phyloP scores from a whole-genome alignment of 2,113 vertebrate genomes.

The Dicentrarchus labrax region DNA sequence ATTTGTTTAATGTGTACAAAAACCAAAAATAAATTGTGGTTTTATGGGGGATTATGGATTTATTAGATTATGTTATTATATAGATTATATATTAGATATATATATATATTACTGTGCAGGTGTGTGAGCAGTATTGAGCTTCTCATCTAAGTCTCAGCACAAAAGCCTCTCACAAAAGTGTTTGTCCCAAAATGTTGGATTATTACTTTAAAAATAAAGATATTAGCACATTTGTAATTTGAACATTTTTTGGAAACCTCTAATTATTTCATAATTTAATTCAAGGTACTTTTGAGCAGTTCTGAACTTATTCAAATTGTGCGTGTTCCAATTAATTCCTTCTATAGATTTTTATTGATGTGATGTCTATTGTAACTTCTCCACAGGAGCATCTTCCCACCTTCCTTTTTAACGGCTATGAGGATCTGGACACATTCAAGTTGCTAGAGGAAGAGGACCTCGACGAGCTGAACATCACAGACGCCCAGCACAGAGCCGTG shows the following conservation, averaged over 20 bases:
- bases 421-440: conserved; percentile 97
- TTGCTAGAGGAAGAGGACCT: conserved; percentile 97
- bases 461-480: conserved; percentile 94
- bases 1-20: too few relatives aligned
- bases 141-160: too few relatives aligned
- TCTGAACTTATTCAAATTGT: neutral
- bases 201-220: too few relatives aligned
- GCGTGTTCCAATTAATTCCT: neutral
- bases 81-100: too few relatives aligned
- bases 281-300: neutral
- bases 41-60: too few relatives aligned
- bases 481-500: conserved; percentile 93
- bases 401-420: conserved; percentile 97
- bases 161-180: too few relatives aligned
- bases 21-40: neutral
- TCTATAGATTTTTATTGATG: neutral
- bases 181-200: too few relatives aligned
- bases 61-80: too few relatives aligned
- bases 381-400: conserved; percentile 96
- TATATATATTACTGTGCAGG: too few relatives aligned
- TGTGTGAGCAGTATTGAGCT: too few relatives aligned
- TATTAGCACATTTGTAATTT: too few relatives aligned
- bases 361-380: neutral
- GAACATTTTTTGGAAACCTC: too few relatives aligned
- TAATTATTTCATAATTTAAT: neutral